phyloP scores from a whole-genome alignment of 2,797 vertebrate species.

The Leuciscus waleckii region DNA sequence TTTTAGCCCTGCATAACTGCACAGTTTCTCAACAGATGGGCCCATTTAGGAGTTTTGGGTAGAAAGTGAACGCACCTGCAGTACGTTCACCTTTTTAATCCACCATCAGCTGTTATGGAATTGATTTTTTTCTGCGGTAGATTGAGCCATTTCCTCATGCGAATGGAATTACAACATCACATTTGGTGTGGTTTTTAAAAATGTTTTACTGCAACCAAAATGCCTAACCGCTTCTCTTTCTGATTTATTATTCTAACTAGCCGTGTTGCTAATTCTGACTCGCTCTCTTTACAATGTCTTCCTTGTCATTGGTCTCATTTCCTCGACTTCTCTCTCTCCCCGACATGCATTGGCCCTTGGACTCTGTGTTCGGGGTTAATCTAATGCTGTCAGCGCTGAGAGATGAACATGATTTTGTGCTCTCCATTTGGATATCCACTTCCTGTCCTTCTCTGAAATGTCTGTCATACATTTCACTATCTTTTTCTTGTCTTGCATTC shows the following conservation, averaged over 20 bases:
- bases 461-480: constrained; percentile 1
- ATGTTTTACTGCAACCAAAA: neutral
- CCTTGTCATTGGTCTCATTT: constrained; percentile 17
- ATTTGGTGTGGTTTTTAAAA: neutral
- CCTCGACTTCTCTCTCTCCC: neutral
- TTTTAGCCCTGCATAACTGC: constrained; percentile 42
- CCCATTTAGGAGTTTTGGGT: constrained; percentile 17
- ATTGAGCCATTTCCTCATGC: neutral
- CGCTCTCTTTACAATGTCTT: neutral
- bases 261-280: neutral
- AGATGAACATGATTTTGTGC: constrained; percentile 28
- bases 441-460: constrained; percentile 22
- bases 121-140: neutral
- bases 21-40: constrained; percentile 44
- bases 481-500: constrained; percentile 14
- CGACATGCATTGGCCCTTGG: neutral
- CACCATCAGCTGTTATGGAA: neutral
- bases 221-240: neutral
- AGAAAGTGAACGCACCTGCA: neutral
- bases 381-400: constrained; percentile 33
- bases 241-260: neutral
- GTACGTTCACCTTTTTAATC: neutral
- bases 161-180: neutral
- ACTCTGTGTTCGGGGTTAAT: constrained; percentile 34
- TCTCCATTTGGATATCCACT: constrained; percentile 3